Evolutionary conservation across 2,797 vertebrate genomes (phyloP), one percentile per base, ranked within the genome.

Genomic region (Muraenolepis orangiensis): DNA sequence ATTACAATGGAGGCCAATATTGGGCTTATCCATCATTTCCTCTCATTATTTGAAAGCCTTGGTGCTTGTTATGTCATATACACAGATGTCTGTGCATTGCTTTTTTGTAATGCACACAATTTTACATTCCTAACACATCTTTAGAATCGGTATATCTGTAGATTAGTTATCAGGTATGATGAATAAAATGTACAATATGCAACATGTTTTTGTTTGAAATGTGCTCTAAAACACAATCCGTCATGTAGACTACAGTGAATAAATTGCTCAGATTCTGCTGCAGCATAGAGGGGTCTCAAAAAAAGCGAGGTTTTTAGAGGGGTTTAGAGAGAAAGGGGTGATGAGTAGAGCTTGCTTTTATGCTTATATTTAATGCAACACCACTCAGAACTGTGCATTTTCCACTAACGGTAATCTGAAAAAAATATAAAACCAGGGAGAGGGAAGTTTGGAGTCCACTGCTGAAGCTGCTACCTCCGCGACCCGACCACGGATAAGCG

Each of bases 401-500:
- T 61, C n/a, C 57, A 26, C n/a, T 12, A 11, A 61, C 6, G 20
- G 51, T 23, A 7, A 57, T 57, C 51, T 6, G 20, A 57, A 57
- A 23, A 5, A 10, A 57, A 23, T 8, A 3, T 34, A 26, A 26
- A 26, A 34, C 32, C 57, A 23, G 26, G 57, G 10, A 26, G 57
- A 61, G 26, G n/a, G 2, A 23, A 10, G 20, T n/a, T 12, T 26
- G 18, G 26, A 61, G 92, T 97, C 96, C 85, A 99, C 98, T n/a
- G n/a, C n/a, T n/a, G n/a, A n/a, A n/a, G n/a, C n/a, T n/a, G n/a
- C n/a, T n/a, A n/a, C n/a, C n/a, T n/a, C n/a, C n/a, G n/a, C n/a
- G n/a, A n/a, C n/a, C n/a, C n/a, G n/a, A n/a, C n/a, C n/a, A n/a
- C n/a, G n/a, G n/a, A n/a, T n/a, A n/a, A n/a, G n/a, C n/a, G n/a